phyloP scores from a whole-genome alignment of 2,797 vertebrate species.

The Helarctos malayanus region DNA sequence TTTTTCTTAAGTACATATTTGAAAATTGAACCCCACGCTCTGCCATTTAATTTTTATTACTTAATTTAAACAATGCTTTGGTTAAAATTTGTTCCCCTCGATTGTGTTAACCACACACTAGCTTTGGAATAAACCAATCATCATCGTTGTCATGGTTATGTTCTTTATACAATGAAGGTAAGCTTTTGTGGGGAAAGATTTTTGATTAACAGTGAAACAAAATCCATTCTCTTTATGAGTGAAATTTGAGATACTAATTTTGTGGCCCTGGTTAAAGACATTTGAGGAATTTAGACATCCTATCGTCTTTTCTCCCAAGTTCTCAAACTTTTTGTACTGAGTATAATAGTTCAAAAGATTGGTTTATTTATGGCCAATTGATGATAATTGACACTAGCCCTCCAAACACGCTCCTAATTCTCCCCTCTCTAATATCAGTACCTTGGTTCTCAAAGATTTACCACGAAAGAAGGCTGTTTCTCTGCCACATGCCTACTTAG shows the following conservation, averaged over 20 bases:
- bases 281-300: background rate
- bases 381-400: background rate
- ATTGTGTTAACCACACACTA: background rate
- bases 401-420: background rate
- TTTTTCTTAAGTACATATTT: background rate
- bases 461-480: background rate
- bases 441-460: background rate
- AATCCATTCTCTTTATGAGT: background rate
- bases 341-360: background rate
- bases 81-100: background rate
- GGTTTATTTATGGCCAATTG: background rate
- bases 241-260: constrained; percentile 1
- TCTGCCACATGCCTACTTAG: background rate
- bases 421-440: background rate
- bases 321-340: background rate
- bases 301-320: constrained; percentile 6
- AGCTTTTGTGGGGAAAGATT: background rate
- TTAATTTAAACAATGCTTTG: background rate
- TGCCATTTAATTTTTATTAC: background rate
- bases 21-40: background rate
- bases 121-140: background rate
- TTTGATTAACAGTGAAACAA: background rate
- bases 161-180: background rate
- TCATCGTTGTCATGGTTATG: background rate
- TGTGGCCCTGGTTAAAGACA: background rate